Base-by-base conservation (phyloP, 2,113 vertebrate species). In the Triplophysa rosa region DNA sequence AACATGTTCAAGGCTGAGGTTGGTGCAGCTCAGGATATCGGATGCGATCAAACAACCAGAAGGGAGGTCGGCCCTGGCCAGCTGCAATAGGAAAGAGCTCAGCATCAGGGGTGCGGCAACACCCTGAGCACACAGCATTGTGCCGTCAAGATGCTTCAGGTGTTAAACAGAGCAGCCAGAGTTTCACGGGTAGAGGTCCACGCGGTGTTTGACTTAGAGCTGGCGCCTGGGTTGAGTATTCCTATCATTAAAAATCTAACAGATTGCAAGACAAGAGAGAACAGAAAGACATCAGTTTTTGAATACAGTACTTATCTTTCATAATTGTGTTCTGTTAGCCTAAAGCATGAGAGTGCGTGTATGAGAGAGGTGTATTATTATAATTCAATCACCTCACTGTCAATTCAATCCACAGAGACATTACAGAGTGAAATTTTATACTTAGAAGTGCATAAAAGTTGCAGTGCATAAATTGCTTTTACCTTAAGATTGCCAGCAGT, bases 11-110 rank as follows among this genome's bases (percentile, higher is more conserved):
- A 98, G 91, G 14, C 54, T 91, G 65, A 84, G 84, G 67, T 84
- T 93, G 67, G 92, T 92, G 87, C 98, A 99, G 91, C 96, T 98
- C 72, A 99, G 89, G 66, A 99, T 92, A 82, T 99, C 98, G 0
- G 95, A 92, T 45, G 95, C 93, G 69, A 95, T 96, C 83, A 98
- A 90, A 76, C 97, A 99, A 13, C 58, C 84, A 0, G 77, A 0
- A 6, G 90, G 92, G 83, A 95, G 94, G 70, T 75, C 19, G 14
- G 29, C 67, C 0, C 10, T 69, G 40, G 69, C 81, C 3, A 77
- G 65, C 23, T 73, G 84, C 77, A 85, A 83, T 4, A 80, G 65
- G 54, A 70, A 19, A 12, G 77, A 82, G 67, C 66, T 58, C 16
- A 85, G 58, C 47, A 84, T 65, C 1, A 79, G 26, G 0, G 58